Evolutionary conservation across 2,888 invertebrate genomes (phyloP), one percentile per base, ranked within the genome.

Genomic region (Drosophila mimica): DNA sequence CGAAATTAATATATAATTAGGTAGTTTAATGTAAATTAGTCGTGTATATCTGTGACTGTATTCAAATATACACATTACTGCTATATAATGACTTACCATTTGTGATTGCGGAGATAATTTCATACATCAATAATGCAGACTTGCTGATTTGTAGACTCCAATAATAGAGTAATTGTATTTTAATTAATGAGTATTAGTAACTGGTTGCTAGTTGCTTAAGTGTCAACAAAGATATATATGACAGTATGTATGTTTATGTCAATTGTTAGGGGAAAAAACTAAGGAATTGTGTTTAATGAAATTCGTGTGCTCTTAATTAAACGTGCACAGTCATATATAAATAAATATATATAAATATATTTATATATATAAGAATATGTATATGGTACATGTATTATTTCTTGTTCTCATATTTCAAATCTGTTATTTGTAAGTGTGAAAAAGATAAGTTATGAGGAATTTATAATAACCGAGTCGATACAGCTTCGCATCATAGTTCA

Each of bases 101-200:
- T 51, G 20, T 7, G n/a, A 33, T 58, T 51, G 59, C 67, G 48
- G 48, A 63, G 71, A 63, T 57, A 64, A 60, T 59, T 54, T 67
- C 70, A 75, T 78, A 74, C 82, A 62, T 76, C 83, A 76, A 68
- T 52, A 73, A 61, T 76, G 79, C 66, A 69, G 75, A 88, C 74
- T 89, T 89, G 79, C 85, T 76, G 79, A 76, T 69, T 76, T 60
- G 73, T 79, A 73, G 79, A 79, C 88, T 88, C 86, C 90, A 82
- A 67, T 74, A 70, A 73, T 70, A 74, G 70, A 75, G 76, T 79
- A 56, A 43, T 59, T 71, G 31, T 62, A 59, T 67, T 76, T 25
- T 48, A 62, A 67, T 81, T 34, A 67, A 67, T 68, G 25, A 13
- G 33, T n/a, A 38, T 67, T 54, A 68, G 28, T 54, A 40, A 25